Evolutionary conservation across 2,113 vertebrate genomes (phyloP), one percentile per base, ranked within the genome.

Genomic region (Poeciliopsis occidentalis): DNA sequence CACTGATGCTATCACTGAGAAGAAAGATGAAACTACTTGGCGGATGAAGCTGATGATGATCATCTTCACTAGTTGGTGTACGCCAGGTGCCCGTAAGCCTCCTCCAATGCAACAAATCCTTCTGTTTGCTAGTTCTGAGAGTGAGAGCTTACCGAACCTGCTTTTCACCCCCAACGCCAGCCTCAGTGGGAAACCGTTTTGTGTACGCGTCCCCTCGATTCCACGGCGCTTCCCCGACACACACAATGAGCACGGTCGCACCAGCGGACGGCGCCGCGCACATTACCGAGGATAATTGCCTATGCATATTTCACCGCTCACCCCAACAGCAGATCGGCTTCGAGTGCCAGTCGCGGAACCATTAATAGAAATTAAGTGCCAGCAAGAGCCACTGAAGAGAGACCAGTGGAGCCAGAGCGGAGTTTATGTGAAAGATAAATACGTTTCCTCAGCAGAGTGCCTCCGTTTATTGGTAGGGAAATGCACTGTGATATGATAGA

Each of bases 361-460:
- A 94, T 94, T 94, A 95, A 95, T 94, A 94, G 93, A 95, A 93
- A 94, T 94, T 93, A 94, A 94, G 88, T 90, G 91, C 87, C 87
- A 82, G 90, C 71, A 66, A 92, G 87, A 92, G 89, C 88, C 88
- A 92, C 87, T 91, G 91, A 82, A 92, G 92, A 86, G 89, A 92
- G 90, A 93, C 91, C 84, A 75, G 78, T 83, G 83, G 84, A 88
- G 91, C 87, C 73, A 70, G 88, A 92, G 88, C 89, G 85, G 88
- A 93, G 92, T 92, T 90, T 88, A 92, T 93, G 91, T 89, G 91
- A 91, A 93, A 94, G 93, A 94, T 93, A 93, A 95, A 94, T 94
- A 93, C 89, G 91, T 93, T 91, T 89, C 90, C 91, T 92, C 92
- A 93, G 91, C 89, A 94, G 94, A 95, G 89, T 90, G 92, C 88